These are phyloP conservation scores for Cyclargus thomasi DNA, from an alignment of 1,140 invertebrate genomes.

Conservation along the genomic window DNA sequence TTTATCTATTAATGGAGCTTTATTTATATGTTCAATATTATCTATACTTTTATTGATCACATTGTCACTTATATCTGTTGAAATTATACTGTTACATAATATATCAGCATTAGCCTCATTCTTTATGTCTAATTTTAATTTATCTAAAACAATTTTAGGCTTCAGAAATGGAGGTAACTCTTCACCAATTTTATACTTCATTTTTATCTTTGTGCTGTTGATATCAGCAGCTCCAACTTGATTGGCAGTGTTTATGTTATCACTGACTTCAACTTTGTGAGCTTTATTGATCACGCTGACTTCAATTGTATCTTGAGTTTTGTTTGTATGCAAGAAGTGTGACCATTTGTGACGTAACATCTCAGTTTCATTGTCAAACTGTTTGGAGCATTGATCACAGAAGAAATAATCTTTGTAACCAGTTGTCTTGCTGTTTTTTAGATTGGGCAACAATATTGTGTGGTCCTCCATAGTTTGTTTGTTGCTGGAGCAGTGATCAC, in stretches of 20 bases:
- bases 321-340: constrained; percentile 44
- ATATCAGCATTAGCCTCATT: background rate
- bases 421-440: constrained; percentile 42
- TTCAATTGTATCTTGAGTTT: background rate
- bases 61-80: background rate
- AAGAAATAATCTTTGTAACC: constrained; percentile 56
- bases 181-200: constrained; percentile 37
- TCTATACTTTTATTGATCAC: background rate
- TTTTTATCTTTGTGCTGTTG: constrained; percentile 21
- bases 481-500: constrained; percentile 43
- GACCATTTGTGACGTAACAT: constrained; percentile 60
- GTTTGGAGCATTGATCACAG: constrained; percentile 50
- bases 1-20: background rate
- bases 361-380: constrained; percentile 48
- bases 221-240: no score
- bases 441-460: constrained; percentile 39
- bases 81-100: background rate
- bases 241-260: no score
- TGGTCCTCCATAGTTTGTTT: constrained; percentile 41
- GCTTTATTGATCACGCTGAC: no score
- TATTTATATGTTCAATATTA: background rate
- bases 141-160: constrained; percentile 44
- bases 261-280: no score
- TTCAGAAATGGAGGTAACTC: constrained; percentile 40
- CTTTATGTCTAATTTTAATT: constrained; percentile 22